phyloP scores from a whole-genome alignment of 2,888 invertebrate species.

The Aquatica leii region DNA sequence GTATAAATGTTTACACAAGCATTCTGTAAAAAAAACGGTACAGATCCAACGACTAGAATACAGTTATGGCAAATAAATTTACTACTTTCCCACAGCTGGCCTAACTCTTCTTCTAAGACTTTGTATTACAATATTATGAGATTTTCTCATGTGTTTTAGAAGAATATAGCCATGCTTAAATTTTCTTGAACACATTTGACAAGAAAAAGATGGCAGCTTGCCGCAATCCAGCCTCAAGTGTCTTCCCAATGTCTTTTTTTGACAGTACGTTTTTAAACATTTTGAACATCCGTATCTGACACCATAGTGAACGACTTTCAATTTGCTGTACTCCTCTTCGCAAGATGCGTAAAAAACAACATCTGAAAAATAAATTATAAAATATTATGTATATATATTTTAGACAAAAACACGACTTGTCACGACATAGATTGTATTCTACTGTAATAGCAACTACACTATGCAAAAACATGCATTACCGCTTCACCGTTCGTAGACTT shows the following conservation, averaged over 20 bases:
- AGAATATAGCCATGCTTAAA: constrained; percentile 54
- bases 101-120: constrained; percentile 35
- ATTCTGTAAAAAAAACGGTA: no score
- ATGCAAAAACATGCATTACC: no score
- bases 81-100: no score
- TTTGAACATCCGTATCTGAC: constrained; percentile 55
- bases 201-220: constrained; percentile 53
- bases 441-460: no score
- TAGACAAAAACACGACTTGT: no score
- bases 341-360: constrained; percentile 53
- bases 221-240: constrained; percentile 63
- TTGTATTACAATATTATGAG: constrained; percentile 50
- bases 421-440: no score
- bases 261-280: constrained; percentile 56
- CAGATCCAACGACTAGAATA: no score
- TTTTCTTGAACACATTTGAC: constrained; percentile 36
- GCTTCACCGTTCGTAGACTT: no score
- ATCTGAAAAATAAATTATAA: constrained; percentile 39
- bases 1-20: no score
- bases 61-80: no score
- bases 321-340: constrained; percentile 55
- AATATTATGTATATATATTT: background rate
- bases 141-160: constrained; percentile 55
- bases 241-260: constrained; percentile 58
- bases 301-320: constrained; percentile 53